phyloP scores from a whole-genome alignment of 1,140 invertebrate species.

The Tetramorium alpestre region DNA sequence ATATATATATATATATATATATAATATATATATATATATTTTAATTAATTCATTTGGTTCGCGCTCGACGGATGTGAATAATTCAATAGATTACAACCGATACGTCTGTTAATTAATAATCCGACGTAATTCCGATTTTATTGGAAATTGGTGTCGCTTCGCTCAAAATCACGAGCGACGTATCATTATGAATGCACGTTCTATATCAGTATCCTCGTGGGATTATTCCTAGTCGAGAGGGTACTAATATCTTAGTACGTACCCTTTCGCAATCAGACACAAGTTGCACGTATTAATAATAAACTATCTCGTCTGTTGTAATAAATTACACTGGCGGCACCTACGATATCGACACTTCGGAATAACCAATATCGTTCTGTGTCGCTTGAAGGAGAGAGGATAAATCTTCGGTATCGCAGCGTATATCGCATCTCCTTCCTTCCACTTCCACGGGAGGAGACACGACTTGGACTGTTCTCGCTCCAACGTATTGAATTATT shows the following conservation, averaged over 20 bases:
- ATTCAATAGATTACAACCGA: not conserved
- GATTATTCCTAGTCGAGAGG: slow-evolving; percentile 1
- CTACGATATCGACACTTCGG: slow-evolving; percentile 51
- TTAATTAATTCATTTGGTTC: not conserved
- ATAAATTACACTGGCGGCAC: slow-evolving; percentile 60
- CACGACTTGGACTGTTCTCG: slow-evolving; percentile 19
- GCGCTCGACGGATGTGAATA: not conserved
- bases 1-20: too few species aligned
- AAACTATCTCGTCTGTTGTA: slow-evolving; percentile 39
- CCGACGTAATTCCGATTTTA: not conserved
- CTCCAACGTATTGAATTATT: slow-evolving; percentile 44
- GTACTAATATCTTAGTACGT: not conserved
- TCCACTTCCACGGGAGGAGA: not conserved
- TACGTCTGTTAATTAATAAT: not conserved
- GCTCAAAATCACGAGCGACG: not conserved
- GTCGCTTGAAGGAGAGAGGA: slow-evolving; percentile 43
- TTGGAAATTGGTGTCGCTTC: not conserved
- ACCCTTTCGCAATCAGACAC: slow-evolving; percentile 27
- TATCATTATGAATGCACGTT: not conserved
- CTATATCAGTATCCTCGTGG: not conserved
- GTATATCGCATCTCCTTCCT: slow-evolving; percentile 7
- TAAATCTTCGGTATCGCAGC: slow-evolving; percentile 50
- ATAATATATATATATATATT: not conserved
- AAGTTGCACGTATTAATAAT: slow-evolving; percentile 47
- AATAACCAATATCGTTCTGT: slow-evolving; percentile 56